phyloP scores from a whole-genome alignment of 2,888 invertebrate species.

The Sisyra nigra region DNA sequence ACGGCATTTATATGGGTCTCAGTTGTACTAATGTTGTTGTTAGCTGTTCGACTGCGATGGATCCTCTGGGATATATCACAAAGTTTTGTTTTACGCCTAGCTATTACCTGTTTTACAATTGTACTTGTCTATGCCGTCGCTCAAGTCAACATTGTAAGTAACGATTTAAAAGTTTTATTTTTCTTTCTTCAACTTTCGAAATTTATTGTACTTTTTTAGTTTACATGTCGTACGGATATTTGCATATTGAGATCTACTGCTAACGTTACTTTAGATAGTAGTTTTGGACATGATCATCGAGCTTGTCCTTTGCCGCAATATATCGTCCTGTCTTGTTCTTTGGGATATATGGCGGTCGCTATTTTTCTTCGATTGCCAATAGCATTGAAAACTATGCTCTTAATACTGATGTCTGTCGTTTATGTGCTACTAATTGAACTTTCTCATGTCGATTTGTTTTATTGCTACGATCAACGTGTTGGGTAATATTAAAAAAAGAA shows the following conservation, averaged over 20 bases:
- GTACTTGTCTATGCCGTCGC: constrained; percentile 76
- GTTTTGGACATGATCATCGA: constrained; percentile 42
- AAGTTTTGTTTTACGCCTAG: constrained; percentile 65
- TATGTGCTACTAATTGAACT: constrained; percentile 67
- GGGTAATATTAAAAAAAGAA: constrained; percentile 31
- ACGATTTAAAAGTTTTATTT: constrained; percentile 1
- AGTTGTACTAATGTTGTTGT: constrained; percentile 64
- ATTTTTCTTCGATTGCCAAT: constrained; percentile 74
- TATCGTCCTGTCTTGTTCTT: constrained; percentile 67
- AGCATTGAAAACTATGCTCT: constrained; percentile 59
- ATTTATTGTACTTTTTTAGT: constrained; percentile 28
- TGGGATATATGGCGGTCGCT: constrained; percentile 71
- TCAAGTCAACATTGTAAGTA: constrained; percentile 83
- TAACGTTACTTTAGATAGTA: constrained; percentile 32
- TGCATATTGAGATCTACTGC: constrained; percentile 32
- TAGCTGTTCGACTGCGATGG: constrained; percentile 69
- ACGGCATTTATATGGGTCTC: constrained; percentile 85
- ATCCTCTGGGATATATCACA: constrained; percentile 76
- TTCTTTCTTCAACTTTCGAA: not conserved
- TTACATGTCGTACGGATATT: constrained; percentile 41
- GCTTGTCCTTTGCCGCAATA: constrained; percentile 77
- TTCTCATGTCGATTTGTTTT: constrained; percentile 64
- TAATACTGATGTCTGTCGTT: constrained; percentile 62
- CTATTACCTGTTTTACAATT: constrained; percentile 76
- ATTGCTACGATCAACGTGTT: constrained; percentile 63